Base-by-base conservation (phyloP, 2,797 vertebrate species). In the Pelochelys cantorii region DNA sequence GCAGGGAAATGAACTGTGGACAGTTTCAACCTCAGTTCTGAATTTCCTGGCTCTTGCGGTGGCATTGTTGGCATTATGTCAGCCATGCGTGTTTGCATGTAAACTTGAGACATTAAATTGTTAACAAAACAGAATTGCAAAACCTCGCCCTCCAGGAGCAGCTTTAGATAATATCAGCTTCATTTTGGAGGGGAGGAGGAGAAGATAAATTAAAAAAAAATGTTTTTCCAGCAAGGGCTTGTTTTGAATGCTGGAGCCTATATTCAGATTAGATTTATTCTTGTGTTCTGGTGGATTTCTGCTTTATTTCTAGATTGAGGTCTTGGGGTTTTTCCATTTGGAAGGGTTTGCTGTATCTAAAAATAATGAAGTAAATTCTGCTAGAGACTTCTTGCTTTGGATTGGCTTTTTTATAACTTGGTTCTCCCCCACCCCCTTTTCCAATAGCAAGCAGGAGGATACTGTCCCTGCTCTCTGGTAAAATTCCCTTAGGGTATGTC, bases 241-340 rank as follows among this genome's bases (percentile, higher is more conserved):
- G 59, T 79, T 83, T 71, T 27, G 89, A 60, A 5, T 15, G 57
- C 42, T 12, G 52, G 80, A 60, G 6, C 8, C 12, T 74, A 7
- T 1, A 0, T 10, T 8, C 4, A 6, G 3, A 25, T 53, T 52
- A 11, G 31, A 4, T 7, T 23, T 2, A 3, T 13, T 1, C 54
- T 31, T 77, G 22, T 42, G 48, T 5, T 10, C n/a, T 10, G 9
- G 20, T 37, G 68, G 52, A 2, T 14, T 20, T 10, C 0, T 0
- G 2, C 13, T 71, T 71, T 84, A 48, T 10, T 68, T 55, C 17
- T 25, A 60, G 65, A 18, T 86, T 79, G n/a, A 22, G 34, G n/a
- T 9, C 34, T 68, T 27, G 20, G 4, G 18, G 4, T 17, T 75
- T 80, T 34, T 6, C 27, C 29, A 75, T 55, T 0, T 2, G 55